These are phyloP conservation scores for Drosophila antonietae DNA, from an alignment of 2,888 invertebrate species.

Conservation along the genomic window DNA sequence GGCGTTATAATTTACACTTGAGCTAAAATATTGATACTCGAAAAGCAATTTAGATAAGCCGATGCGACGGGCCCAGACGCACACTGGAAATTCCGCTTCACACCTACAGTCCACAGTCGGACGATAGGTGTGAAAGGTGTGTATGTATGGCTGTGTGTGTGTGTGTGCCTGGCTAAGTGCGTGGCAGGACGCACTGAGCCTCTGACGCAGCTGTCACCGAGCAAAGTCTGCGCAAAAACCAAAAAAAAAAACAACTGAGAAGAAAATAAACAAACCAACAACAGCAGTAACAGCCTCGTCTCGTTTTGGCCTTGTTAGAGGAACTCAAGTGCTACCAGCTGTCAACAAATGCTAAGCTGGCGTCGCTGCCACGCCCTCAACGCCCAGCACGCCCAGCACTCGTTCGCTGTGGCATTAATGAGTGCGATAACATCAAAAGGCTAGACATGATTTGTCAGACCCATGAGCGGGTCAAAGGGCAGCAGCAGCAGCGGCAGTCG, in stretches of 20 bases:
- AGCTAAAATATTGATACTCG: slow-evolving; percentile 84
- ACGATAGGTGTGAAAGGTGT: slow-evolving; percentile 68
- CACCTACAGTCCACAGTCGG: slow-evolving; percentile 64
- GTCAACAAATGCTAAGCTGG: slow-evolving; percentile 62
- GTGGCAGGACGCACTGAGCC: slow-evolving; percentile 51
- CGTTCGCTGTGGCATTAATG: slow-evolving; percentile 52
- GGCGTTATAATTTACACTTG: slow-evolving; percentile 81
- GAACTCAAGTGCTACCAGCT: slow-evolving; percentile 71
- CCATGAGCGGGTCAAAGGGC: slow-evolving; percentile 44
- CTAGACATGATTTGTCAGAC: slow-evolving; percentile 77
- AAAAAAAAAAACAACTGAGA: slow-evolving; percentile 4
- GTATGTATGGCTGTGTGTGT: slow-evolving; percentile 20
- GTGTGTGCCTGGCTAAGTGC: slow-evolving; percentile 54
- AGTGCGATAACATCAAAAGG: slow-evolving; percentile 80
- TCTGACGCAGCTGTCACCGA: slow-evolving; percentile 50
- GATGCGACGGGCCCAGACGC: slow-evolving; percentile 37
- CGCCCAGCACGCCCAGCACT: slow-evolving; percentile 12
- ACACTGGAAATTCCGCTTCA: slow-evolving; percentile 81
- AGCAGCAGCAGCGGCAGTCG: slow-evolving; percentile 15
- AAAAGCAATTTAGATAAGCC: slow-evolving; percentile 83
- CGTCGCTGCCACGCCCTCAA: slow-evolving; percentile 44
- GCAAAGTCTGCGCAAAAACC: slow-evolving; percentile 48
- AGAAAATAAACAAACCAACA: slow-evolving; percentile 17
- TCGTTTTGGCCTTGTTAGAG: slow-evolving; percentile 63
- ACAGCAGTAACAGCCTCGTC: slow-evolving; percentile 16